Evolutionary conservation across 2,113 vertebrate species (phyloP).

Genomic region (Paramormyrops kingsleyae): DNA sequence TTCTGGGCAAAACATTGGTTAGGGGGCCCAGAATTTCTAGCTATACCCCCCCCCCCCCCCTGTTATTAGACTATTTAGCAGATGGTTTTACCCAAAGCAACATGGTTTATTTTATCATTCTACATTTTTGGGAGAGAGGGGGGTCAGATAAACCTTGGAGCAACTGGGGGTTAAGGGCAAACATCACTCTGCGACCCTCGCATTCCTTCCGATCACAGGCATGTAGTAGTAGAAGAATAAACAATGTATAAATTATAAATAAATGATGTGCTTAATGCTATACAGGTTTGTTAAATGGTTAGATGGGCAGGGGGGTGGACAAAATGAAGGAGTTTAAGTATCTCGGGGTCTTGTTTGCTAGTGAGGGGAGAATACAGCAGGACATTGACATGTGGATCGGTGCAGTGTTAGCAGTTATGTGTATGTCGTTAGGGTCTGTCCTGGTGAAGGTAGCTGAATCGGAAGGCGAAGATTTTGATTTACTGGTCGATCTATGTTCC

Average conservation of each 20-base stretch:
- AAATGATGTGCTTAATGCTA: no score
- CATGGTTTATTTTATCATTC: neutral
- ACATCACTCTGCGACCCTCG: neutral
- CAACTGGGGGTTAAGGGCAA: neutral
- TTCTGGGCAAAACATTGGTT: neutral
- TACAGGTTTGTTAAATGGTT: no score
- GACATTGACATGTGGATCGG: neutral
- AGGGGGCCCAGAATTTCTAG: neutral
- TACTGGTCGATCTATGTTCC: no score
- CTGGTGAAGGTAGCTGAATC: neutral
- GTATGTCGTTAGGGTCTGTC: neutral
- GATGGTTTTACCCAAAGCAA: neutral
- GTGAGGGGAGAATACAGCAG: neutral
- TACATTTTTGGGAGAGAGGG: neutral
- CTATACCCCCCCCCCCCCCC: no score
- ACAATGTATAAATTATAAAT: neutral
- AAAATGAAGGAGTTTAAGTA: neutral
- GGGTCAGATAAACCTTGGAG: neutral
- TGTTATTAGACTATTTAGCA: neutral
- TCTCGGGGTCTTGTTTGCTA: neutral
- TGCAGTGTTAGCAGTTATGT: no score
- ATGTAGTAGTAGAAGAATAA: neutral
- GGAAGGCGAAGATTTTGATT: neutral
- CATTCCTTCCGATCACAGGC: neutral
- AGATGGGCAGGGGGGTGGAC: no score